Evolutionary conservation across 30 jellyfish, hydroid and myxozoan genomes (phyloP).

Genomic region (Morbakka virulenta): DNA sequence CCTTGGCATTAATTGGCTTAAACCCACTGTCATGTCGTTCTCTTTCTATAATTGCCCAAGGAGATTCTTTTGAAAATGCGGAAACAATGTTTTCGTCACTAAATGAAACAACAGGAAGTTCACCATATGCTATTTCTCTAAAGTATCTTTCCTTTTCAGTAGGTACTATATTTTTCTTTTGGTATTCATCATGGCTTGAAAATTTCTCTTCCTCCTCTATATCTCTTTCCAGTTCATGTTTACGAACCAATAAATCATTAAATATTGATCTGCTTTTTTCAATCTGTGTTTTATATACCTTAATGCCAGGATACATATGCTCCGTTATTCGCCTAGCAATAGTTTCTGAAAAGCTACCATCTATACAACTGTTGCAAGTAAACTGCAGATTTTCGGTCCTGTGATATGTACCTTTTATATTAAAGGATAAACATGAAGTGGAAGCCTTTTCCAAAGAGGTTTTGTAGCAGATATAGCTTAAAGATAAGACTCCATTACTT

Average conservation of each 20-base stretch:
- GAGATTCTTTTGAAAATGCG: neutral
- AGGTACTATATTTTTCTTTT: neutral
- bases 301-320: slow-evolving; percentile 65
- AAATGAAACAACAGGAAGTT: neutral
- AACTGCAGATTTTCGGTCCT: slow-evolving; percentile 45
- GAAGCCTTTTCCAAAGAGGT: slow-evolving; percentile 78
- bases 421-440: slow-evolving; percentile 57
- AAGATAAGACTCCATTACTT: slow-evolving; percentile 30
- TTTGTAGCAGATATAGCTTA: slow-evolving; percentile 74
- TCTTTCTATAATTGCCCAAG: neutral
- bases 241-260: slow-evolving; percentile 26
- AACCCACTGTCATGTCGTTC: too few relatives aligned
- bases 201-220: slow-evolving; percentile 38
- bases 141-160: neutral
- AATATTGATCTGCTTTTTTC: slow-evolving; percentile 69
- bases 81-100: neutral
- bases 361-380: slow-evolving; percentile 66
- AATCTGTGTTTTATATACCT: slow-evolving; percentile 33
- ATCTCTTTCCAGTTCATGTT: slow-evolving; percentile 50
- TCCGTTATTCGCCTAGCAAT: slow-evolving; percentile 48
- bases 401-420: slow-evolving; percentile 58
- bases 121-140: neutral
- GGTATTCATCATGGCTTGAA: neutral
- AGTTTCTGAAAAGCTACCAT: slow-evolving; percentile 47
- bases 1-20: too few relatives aligned